Base-by-base conservation (phyloP, 2,797 vertebrate genomes). In the Botia kubotai region DNA sequence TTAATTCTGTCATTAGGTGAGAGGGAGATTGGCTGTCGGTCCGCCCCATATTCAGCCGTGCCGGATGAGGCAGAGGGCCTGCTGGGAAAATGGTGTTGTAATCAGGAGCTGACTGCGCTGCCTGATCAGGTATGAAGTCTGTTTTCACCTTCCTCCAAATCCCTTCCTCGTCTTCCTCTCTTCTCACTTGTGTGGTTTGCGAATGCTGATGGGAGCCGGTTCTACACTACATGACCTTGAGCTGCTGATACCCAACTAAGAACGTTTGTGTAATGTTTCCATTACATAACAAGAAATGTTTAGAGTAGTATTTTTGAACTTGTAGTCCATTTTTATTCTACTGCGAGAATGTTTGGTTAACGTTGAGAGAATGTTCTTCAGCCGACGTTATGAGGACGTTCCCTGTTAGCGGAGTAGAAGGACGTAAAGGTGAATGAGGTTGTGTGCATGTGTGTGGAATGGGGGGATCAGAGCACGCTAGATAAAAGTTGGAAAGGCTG, bases 31-130 rank as follows among this genome's bases (percentile, higher is more conserved):
- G 96, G 96, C 95, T 95, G 95, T 94, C 93, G 91, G 90, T 87
- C 88, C 92, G 93, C 95, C 97, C 95, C 95, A 97, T 97, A 98
- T 97, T 99, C 96, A 98, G 96, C 94, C 95, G 93, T 95, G 95
- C 96, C 94, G 96, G 96, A 97, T 96, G 96, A 96, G 96, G 95
- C 94, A 69, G 93, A 93, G 90, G 92, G 93, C 97, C 95, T 92
- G 96, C 97, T 97, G 97, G 95, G 97, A 97, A 99, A 99, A 98
- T 97, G 95, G 95, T 95, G 94, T 95, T 94, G 96, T 98, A 98
- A 99, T 99, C 97, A 99, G 96, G 94, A 96, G 94, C 95, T 92
- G 90, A 95, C 96, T 94, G 96, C 95, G 96, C 93, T 94, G 95
- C 93, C 95, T 95, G 96, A 97, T 98, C 95, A 97, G 96, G 96